These are phyloP conservation scores for Glossosoma conforme DNA, from an alignment of 1,140 invertebrate genomes.

Conservation along the genomic window DNA sequence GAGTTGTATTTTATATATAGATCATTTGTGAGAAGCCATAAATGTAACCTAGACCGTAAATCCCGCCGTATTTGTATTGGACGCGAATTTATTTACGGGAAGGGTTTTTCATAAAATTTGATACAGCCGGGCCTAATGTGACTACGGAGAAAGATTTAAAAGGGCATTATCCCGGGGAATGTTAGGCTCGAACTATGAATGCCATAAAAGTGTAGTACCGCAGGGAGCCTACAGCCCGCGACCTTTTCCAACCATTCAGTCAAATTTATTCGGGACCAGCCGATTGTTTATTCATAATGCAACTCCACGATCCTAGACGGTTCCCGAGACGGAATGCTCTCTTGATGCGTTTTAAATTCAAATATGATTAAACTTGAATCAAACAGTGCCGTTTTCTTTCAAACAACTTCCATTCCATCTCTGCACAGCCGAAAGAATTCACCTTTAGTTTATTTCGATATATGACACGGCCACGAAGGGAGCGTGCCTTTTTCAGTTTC, in stretches of 20 bases:
- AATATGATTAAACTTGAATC: constrained; percentile 32
- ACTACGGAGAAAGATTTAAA: constrained; percentile 11
- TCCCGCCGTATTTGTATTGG: constrained; percentile 9
- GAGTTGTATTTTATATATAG: too few species aligned
- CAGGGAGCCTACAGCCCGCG: constrained; percentile 5
- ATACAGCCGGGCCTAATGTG: constrained; percentile 3
- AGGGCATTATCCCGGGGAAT: constrained; percentile 6
- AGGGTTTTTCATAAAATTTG: constrained; percentile 17
- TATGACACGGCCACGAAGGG: too few species aligned
- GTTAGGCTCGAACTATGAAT: constrained; percentile 1
- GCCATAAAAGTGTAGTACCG: constrained; percentile 20
- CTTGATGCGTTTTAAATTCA: constrained; percentile 30
- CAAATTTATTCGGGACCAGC: constrained; percentile 29
- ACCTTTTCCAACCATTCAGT: constrained; percentile 21
- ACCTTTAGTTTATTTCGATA: too few species aligned
- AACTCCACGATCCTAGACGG: background rate
- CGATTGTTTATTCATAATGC: constrained; percentile 32
- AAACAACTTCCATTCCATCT: too few species aligned
- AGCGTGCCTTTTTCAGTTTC: too few species aligned
- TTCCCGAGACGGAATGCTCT: constrained; percentile 13
- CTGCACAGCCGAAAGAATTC: too few species aligned
- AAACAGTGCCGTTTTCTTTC: too few species aligned
- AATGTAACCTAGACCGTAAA: constrained; percentile 1
- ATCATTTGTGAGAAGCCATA: too few species aligned
- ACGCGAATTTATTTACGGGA: constrained; percentile 11